Evolutionary conservation across 2,888 invertebrate genomes (phyloP).

Genomic region (Stenotaenia linearis): DNA sequence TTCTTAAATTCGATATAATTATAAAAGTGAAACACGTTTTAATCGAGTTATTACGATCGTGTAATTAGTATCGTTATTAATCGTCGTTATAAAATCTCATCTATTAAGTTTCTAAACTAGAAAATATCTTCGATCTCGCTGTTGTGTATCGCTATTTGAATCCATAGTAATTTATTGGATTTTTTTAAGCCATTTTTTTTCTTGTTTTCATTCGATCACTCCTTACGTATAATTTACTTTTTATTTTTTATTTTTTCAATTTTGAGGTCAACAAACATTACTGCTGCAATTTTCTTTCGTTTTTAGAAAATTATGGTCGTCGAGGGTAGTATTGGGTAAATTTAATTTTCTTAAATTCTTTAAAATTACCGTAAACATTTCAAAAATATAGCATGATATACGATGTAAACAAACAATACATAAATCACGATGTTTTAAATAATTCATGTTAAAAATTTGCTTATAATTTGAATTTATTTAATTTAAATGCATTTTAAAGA

Average conservation of each 20-base stretch:
- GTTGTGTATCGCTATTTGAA: constrained; percentile 3
- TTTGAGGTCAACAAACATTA: background rate
- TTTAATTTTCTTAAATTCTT: too few species aligned
- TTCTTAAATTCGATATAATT: background rate
- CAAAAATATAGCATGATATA: too few species aligned
- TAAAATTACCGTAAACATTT: too few species aligned
- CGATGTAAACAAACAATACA: too few species aligned
- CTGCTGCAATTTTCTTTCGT: background rate
- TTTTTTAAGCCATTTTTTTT: background rate
- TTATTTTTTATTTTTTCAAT: background rate
- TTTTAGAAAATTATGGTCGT: background rate
- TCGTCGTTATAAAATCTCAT: background rate
- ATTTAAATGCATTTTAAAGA: background rate
- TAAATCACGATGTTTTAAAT: too few species aligned
- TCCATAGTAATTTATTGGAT: constrained; percentile 21
- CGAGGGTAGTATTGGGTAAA: background rate
- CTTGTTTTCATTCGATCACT: background rate
- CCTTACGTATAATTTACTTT: background rate
- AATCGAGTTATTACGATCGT: background rate
- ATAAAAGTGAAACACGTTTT: background rate
- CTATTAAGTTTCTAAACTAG: background rate
- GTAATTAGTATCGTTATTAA: background rate
- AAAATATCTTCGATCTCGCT: background rate
- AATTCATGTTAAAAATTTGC: too few species aligned
- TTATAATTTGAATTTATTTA: too few species aligned